Percentiles rank a stretch among this genome's conserved stretches.
phyloP scores from a whole-genome alignment of 2,113 vertebrate species.

The Calonectris borealis region DNA sequence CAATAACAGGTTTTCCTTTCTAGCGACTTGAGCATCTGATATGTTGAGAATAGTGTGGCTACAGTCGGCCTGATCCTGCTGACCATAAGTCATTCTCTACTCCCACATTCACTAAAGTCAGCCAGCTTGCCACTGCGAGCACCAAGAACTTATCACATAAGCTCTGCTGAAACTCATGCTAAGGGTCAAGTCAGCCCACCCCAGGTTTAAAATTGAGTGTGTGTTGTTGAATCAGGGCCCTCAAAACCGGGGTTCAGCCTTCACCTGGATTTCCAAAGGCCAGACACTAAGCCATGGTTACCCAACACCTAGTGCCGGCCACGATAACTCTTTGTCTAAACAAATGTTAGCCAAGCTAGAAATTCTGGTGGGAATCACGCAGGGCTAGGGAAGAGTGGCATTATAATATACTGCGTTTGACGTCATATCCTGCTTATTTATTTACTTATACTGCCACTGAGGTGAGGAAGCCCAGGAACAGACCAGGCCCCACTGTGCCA shows the following conservation, averaged over 20 bases:
- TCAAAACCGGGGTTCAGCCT: background rate
- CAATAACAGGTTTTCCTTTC: background rate
- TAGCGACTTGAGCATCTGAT: background rate
- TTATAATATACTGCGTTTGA: background rate
- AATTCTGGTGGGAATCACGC: background rate
- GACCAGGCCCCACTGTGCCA: background rate
- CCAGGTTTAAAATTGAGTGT: background rate
- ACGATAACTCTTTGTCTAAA: background rate
- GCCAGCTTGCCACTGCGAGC: background rate
- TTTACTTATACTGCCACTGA: background rate
- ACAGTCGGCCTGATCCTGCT: background rate
- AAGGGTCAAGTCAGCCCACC: background rate
- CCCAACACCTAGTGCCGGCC: background rate
- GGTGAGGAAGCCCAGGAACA: background rate
- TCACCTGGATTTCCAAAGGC: background rate
- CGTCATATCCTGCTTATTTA: background rate
- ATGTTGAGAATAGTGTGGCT: background rate
- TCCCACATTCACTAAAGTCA: background rate
- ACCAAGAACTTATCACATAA: background rate
- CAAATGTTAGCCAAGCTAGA: background rate
- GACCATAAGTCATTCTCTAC: background rate
- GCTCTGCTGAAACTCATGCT: background rate
- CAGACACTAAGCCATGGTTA: background rate
- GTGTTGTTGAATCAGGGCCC: background rate
- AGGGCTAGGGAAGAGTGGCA: background rate